Evolutionary conservation across 2,888 invertebrate species (phyloP).

Genomic region (Drosophila nr. perissopoda): DNA sequence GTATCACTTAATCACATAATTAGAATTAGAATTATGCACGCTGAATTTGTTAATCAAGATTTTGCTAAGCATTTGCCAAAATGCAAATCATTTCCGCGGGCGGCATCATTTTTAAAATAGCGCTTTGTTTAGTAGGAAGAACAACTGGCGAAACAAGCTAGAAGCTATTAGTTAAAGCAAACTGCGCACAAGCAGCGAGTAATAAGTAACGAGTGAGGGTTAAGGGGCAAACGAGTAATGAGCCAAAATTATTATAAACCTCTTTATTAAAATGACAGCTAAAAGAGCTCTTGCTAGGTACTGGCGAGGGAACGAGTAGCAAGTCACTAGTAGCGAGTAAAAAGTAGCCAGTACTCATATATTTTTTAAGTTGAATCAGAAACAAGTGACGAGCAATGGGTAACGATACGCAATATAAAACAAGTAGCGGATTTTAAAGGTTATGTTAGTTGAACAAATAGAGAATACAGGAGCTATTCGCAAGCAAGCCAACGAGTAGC

Average conservation of each 20-base stretch:
- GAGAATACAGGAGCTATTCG: neutral
- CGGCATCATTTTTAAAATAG: conserved; percentile 26
- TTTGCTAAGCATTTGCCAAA: conserved; percentile 40
- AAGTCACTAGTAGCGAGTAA: neutral
- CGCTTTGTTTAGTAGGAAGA: conserved; percentile 3
- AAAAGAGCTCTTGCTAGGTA: neutral
- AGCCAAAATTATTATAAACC: neutral
- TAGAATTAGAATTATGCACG: conserved; percentile 49
- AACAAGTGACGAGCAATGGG: neutral
- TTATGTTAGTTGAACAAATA: conserved; percentile 11
- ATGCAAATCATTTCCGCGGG: conserved; percentile 63
- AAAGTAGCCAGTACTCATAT: neutral
- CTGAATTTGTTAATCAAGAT: conserved; percentile 34
- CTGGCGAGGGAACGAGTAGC: neutral
- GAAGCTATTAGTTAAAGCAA: neutral
- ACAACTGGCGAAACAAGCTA: neutral
- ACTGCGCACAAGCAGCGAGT: neutral
- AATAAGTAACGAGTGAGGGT: neutral
- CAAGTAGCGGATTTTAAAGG: neutral
- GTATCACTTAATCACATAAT: conserved; percentile 32
- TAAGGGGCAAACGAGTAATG: neutral
- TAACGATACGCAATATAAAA: neutral
- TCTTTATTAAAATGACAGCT: neutral
- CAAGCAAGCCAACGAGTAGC: conserved; percentile 12
- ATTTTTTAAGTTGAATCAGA: neutral